Percentiles rank a stretch among this genome's conserved stretches.
Conservation (phyloP, 2,888 invertebrate species). For the Hoplodrina blanda region DNA sequence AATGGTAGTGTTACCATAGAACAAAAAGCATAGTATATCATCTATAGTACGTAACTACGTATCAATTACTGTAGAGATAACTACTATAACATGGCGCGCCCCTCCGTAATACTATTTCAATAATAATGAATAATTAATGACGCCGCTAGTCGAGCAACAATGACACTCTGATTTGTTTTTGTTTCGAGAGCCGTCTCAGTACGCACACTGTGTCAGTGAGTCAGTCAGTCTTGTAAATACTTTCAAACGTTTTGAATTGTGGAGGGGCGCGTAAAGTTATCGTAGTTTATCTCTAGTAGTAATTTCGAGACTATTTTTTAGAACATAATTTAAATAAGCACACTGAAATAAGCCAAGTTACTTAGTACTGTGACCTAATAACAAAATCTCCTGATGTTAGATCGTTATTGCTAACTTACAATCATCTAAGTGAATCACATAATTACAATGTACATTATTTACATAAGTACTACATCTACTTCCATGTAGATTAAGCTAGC, state of each 20-base stretch:
- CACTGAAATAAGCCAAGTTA: slow-evolving; percentile 35
- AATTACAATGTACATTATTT: slow-evolving; percentile 87
- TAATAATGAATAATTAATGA: too few species aligned
- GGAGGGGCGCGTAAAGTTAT: too few species aligned
- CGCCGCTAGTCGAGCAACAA: too few species aligned
- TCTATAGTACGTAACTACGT: slow-evolving; percentile 22
- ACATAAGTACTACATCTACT: slow-evolving; percentile 78
- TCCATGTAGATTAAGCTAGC: slow-evolving; percentile 63
- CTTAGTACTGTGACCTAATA: slow-evolving; percentile 55
- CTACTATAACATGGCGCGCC: too few species aligned
- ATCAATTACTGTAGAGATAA: slow-evolving; percentile 49
- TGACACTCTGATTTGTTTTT: too few species aligned
- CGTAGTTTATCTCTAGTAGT: too few species aligned
- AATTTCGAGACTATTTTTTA: slow-evolving; percentile 38
- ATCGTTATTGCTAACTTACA: slow-evolving; percentile 74
- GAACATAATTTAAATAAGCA: slow-evolving; percentile 45
- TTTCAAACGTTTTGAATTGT: too few species aligned
- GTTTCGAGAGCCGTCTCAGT: too few species aligned
- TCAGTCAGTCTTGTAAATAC: too few species aligned
- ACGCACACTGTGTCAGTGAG: too few species aligned
- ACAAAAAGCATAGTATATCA: slow-evolving; percentile 34
- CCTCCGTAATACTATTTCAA: too few species aligned
- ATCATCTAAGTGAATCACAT: slow-evolving; percentile 81
- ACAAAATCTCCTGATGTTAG: slow-evolving; percentile 69
- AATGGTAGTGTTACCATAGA: slow-evolving; percentile 47